Conservation (phyloP, 2,797 vertebrate genomes). For the Sebastes goodei region DNA sequence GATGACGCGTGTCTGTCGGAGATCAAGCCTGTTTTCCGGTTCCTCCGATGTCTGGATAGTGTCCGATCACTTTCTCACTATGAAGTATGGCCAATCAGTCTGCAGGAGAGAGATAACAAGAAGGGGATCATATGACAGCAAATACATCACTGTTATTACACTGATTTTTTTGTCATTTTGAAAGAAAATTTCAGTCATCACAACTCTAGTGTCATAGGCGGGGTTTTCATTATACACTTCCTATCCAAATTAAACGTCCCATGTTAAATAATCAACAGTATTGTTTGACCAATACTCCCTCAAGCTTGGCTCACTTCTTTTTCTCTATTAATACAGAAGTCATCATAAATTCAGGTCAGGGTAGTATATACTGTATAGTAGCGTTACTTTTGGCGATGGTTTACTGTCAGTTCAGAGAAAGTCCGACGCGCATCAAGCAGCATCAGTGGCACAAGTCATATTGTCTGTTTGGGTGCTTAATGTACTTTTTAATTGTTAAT, state of each 20-base stretch:
- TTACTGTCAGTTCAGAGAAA: background rate
- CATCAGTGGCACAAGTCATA: background rate
- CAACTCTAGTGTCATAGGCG: no score
- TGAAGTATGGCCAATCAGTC: no score
- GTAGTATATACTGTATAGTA: background rate
- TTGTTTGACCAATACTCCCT: no score
- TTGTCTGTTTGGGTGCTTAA: background rate
- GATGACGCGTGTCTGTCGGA: background rate
- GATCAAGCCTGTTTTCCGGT: background rate
- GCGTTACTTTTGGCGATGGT: background rate
- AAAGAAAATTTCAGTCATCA: no score
- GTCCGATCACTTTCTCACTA: background rate
- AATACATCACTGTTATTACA: no score
- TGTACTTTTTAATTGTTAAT: slow-evolving; percentile 10
- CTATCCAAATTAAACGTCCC: no score
- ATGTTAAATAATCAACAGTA: no score
- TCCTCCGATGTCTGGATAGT: background rate
- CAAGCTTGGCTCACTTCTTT: background rate
- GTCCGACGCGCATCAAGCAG: background rate
- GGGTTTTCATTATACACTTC: no score
- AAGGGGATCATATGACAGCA: no score
- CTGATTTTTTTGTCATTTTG: no score
- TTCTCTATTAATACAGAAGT: background rate
- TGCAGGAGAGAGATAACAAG: no score
- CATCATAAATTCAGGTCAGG: background rate